Base-by-base conservation (phyloP, 2,888 invertebrate species). In the Drosophila mettleri region DNA sequence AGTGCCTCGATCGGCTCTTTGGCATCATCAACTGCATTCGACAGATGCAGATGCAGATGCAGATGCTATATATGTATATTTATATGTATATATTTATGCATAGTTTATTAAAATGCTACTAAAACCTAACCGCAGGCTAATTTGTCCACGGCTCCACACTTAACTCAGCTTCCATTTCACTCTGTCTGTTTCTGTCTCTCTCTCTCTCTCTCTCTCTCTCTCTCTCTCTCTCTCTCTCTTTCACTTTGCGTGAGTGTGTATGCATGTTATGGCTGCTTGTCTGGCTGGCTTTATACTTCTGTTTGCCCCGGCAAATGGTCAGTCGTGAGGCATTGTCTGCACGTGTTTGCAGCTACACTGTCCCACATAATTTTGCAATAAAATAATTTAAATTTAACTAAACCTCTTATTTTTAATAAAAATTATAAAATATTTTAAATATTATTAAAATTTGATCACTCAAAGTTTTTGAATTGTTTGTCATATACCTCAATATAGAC, bases 91-190 rank as follows among this genome's bases (percentile, higher is more conserved):
- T 52, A 59, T 74, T 64, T 74, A 64, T 64, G 55, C 70, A 74
- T 63, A 67, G 67, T 74, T 70, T 75, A 71, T 72, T 65, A 74
- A 81, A 75, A 60, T 72, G 80, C 83, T 79, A 82, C 83, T 73
- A 78, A 76, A 64, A 71, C 57, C 76, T 73, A 69, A 82, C 87
- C 89, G 79, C 87, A 87, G 87, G 89, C 89, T 81, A 84, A 87
- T 85, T 88, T 88, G 85, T 84, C 70, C 66, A 33, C 59, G 29
- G 36, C 43, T 60, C 74, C 49, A 43, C 51, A 68, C 58, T 65
- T 52, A 53, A 48, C 46, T 48, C 14, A 9, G 6, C 29, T 29
- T 9, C 14, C 9, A 4, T 31, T 18, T 45, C 14, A 2, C 31
- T 48, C 45, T 45, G 10, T 27, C 7, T 29, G 12, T 2, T 24